Base-by-base conservation (phyloP, 2,113 vertebrate species). In the Psammodynastes pulverulentus region DNA sequence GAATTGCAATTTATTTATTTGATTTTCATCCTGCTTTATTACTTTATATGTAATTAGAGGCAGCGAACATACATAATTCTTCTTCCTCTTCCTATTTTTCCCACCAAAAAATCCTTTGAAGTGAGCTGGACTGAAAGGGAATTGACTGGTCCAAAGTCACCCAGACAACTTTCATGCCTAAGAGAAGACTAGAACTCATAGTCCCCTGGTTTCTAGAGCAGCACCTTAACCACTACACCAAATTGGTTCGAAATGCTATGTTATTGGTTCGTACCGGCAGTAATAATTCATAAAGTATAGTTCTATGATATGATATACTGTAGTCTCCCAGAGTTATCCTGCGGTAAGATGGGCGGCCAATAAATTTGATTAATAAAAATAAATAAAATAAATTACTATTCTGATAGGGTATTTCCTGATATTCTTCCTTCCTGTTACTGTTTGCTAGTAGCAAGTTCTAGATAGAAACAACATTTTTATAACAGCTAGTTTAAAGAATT, bases 381-480 rank as follows among this genome's bases (percentile, higher is more conserved):
- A 62, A 62, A 29, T 58, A 4, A 58, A 58, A 58, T 58, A 58
- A 29, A 58, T 84, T 39, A 43, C 43, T 24, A 43, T 85, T 45
- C 2, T 72, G 67, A 39, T 19, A 72, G 13, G n/a, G 5, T 72
- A 39, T 87, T 89, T 62, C 26, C 23, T 89, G 12, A 34, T 53
- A 84, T 26, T 53, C 84, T 53, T 91, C 26, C 39, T 86, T 89
- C 90, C 43, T 58, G 89, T 56, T 93, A 89, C 90, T 92, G 90
- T 90, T 49, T 67, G 1, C 48, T 19, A 72, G 46, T 84, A 23
- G 8, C 67, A 72, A 72, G 67, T 72, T 72, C n/a, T 72, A 34
- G n/a, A 19, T 34, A 72, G 67, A 72, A 72, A 34, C 13, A 72
- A 88, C n/a, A n/a, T 2, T 1, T 48, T n/a, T 48, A 15, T 89